A percentile compares a stretch with the other conserved stretches of the same genome.
Conservation (phyloP, 2,113 vertebrate genomes). For the Probosciger aterrimus region DNA sequence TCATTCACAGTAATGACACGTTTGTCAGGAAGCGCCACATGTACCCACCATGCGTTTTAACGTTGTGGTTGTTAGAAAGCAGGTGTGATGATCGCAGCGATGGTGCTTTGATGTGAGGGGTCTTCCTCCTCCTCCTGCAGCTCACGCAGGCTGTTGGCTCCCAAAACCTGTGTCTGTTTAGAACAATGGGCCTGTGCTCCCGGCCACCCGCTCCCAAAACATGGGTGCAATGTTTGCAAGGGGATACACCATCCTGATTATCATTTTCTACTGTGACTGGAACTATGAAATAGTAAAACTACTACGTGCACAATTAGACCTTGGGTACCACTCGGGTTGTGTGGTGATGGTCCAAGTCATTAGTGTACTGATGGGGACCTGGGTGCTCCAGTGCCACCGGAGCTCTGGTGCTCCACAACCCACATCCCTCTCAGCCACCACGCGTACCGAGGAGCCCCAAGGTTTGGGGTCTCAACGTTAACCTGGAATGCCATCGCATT, state of each 20-base stretch:
- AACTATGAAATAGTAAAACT: not conserved
- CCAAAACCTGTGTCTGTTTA: conserved; percentile 12
- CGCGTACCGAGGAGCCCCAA: not conserved
- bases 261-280: not conserved
- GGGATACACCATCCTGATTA: not conserved
- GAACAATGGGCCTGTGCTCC: conserved; percentile 34
- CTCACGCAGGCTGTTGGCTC: conserved; percentile 11
- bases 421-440: not conserved
- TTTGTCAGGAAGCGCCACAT: conserved; percentile 20
- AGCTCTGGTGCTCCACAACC: not conserved
- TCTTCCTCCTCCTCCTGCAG: not conserved
- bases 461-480: not conserved
- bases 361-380: not conserved
- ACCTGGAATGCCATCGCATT: not conserved
- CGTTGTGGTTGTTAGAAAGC: not conserved
- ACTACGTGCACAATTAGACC: not conserved
- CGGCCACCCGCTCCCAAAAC: not conserved
- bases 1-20: conserved; percentile 33
- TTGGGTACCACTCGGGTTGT: not conserved
- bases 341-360: not conserved
- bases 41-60: not conserved
- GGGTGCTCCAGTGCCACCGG: not conserved
- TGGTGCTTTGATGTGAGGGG: conserved; percentile 2
- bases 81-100: rapidly evolving
- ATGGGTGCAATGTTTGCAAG: not conserved